Percentiles rank a stretch among this genome's conserved stretches.
phyloP scores from a whole-genome alignment of 2,888 invertebrate genomes.

The Drosophila neotestacea region DNA sequence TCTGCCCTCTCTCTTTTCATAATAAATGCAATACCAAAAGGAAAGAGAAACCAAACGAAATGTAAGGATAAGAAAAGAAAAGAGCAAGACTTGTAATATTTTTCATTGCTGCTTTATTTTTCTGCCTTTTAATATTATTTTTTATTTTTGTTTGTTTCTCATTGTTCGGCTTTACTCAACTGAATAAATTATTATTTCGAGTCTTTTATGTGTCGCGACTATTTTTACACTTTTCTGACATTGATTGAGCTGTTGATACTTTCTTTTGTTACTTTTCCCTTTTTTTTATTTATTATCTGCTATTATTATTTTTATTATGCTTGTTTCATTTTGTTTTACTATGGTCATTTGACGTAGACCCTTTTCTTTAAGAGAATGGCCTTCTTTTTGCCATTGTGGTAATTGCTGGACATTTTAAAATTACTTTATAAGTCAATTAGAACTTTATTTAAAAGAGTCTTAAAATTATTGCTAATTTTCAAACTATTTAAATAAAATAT shows the following conservation, averaged over 20 bases:
- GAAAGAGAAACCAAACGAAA: background rate
- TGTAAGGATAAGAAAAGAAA: constrained; percentile 2
- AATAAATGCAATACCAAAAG: constrained; percentile 36
- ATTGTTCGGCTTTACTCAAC: constrained; percentile 59
- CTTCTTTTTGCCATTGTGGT: background rate
- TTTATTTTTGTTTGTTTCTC: constrained; percentile 14
- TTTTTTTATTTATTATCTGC: constrained; percentile 14
- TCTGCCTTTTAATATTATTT: constrained; percentile 3
- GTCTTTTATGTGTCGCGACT: constrained; percentile 51
- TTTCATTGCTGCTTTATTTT: constrained; percentile 4
- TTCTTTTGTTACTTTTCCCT: constrained; percentile 21
- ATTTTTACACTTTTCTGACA: constrained; percentile 64
- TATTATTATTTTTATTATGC: constrained; percentile 40
- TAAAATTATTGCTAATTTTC: too few relatives aligned
- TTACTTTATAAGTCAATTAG: too few relatives aligned
- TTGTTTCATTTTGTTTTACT: constrained; percentile 10
- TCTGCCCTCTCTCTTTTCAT: constrained; percentile 14
- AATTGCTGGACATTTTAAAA: too few relatives aligned
- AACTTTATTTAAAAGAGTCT: too few relatives aligned
- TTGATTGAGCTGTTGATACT: constrained; percentile 74
- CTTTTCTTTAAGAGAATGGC: background rate
- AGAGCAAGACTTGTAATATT: constrained; percentile 22
- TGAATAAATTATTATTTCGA: constrained; percentile 73
- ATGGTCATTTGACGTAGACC: constrained; percentile 15
- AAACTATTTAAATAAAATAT: too few relatives aligned